Percentiles rank a stretch among this genome's conserved stretches.
phyloP scores from a whole-genome alignment of 2,113 vertebrate species.

The Felis chaus region DNA sequence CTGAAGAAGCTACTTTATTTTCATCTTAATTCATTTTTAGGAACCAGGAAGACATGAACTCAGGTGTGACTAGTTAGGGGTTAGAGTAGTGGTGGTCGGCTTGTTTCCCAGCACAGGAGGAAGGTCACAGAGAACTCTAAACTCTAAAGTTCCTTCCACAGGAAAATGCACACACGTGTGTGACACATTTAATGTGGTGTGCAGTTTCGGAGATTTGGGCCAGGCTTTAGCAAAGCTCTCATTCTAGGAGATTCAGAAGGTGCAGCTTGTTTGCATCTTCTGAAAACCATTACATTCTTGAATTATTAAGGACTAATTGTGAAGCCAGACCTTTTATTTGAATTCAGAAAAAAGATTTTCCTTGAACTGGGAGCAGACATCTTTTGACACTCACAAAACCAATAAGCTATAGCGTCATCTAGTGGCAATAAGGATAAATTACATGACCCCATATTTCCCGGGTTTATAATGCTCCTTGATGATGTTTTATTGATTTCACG shows the following conservation, averaged over 20 bases:
- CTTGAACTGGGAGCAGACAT: not conserved
- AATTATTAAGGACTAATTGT: not conserved
- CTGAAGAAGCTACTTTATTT: not conserved
- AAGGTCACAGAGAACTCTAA: not conserved
- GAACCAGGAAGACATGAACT: not conserved
- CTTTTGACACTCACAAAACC: not conserved
- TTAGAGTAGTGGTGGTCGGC: not conserved
- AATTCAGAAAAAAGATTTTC: not conserved
- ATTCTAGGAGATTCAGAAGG: not conserved
- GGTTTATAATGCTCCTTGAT: not conserved
- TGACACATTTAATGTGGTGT: not conserved
- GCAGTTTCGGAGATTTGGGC: not conserved
- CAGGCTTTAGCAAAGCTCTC: not conserved
- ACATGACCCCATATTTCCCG: not conserved
- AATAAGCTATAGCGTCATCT: slow-evolving; percentile 50
- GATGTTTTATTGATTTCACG: not conserved
- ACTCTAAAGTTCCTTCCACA: not conserved
- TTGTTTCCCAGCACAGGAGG: not conserved
- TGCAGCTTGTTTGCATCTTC: not conserved
- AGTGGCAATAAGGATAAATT: not conserved
- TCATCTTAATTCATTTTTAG: not conserved
- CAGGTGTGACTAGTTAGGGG: not conserved
- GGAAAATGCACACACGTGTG: fast-evolving
- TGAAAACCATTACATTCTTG: not conserved
- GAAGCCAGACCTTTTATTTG: not conserved